Conservation (phyloP, 2,797 vertebrate species). For the Fringilla coelebs region DNA sequence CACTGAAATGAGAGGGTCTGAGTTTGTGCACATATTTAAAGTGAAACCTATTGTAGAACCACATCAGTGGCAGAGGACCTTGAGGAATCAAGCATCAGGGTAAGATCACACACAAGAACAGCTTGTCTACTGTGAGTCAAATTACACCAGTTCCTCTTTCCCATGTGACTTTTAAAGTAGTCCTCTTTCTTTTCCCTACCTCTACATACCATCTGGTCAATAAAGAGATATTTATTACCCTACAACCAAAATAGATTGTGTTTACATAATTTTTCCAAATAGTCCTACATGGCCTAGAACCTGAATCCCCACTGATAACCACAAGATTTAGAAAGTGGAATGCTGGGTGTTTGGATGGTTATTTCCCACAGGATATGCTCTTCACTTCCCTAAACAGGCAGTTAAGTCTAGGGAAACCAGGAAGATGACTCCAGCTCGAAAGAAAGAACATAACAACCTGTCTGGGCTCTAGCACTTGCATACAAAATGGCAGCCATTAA, state of each 20-base stretch:
- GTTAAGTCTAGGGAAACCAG: not conserved
- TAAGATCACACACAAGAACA: not conserved
- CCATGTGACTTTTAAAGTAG: not conserved
- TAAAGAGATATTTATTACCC: not conserved
- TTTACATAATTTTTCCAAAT: not conserved
- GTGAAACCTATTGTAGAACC: not conserved
- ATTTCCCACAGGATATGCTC: not conserved
- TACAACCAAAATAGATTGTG: not conserved
- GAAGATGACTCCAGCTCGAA: not conserved
- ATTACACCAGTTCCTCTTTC: not conserved
- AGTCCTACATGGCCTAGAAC: not conserved
- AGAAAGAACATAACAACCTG: not conserved
- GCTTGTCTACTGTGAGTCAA: not conserved
- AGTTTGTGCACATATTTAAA: not conserved
- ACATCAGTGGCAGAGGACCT: not conserved
- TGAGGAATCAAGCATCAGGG: not conserved
- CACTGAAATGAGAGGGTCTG: not conserved
- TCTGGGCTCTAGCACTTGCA: not conserved
- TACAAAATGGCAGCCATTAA: not conserved
- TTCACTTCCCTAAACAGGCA: not conserved
- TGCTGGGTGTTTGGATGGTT: not conserved
- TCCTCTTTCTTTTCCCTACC: not conserved
- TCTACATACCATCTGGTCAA: not conserved
- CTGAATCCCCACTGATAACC: not conserved
- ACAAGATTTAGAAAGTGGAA: not conserved